Evolutionary conservation across 2,888 invertebrate species (phyloP).

Genomic region (Cerastis rubricosa): DNA sequence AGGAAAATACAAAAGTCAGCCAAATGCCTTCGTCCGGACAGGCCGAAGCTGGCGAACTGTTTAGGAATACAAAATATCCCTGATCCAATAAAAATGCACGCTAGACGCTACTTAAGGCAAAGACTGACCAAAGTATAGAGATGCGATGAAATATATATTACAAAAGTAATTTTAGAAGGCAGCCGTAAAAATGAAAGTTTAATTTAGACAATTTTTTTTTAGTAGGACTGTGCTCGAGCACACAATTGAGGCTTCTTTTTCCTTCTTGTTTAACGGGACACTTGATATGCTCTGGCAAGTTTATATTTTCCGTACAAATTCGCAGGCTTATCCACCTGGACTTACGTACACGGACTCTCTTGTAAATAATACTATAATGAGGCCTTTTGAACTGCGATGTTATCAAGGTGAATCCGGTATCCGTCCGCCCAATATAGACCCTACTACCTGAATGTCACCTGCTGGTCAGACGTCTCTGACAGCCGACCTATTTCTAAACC

Average conservation of each 20-base stretch:
- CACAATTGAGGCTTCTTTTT: slow-evolving; percentile 37
- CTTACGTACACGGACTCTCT: background rate
- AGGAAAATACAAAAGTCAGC: slow-evolving; percentile 84
- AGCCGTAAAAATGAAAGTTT: slow-evolving; percentile 55
- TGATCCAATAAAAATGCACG: slow-evolving; percentile 74
- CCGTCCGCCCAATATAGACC: slow-evolving; percentile 14
- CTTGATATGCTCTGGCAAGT: slow-evolving; percentile 4
- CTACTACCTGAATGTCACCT: slow-evolving; percentile 36
- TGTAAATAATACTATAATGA: slow-evolving; percentile 36
- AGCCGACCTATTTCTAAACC: slow-evolving; percentile 40
- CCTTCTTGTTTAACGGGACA: slow-evolving; percentile 23
- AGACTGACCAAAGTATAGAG: slow-evolving; percentile 66
- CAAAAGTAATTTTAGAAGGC: slow-evolving; percentile 49
- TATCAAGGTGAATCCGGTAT: slow-evolving; percentile 22
- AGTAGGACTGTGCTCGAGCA: slow-evolving; percentile 20
- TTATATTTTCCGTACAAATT: slow-evolving; percentile 15
- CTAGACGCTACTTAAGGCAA: slow-evolving; percentile 71
- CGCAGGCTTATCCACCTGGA: background rate
- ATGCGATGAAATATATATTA: slow-evolving; percentile 45
- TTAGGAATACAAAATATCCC: slow-evolving; percentile 78
- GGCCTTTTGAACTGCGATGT: slow-evolving; percentile 12
- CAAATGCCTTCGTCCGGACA: slow-evolving; percentile 81
- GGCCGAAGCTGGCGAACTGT: slow-evolving; percentile 76
- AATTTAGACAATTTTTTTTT: slow-evolving; percentile 53
- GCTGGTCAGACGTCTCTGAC: slow-evolving; percentile 29